phyloP scores from a whole-genome alignment of 2,888 invertebrate genomes.

The Ophioninae sp. region DNA sequence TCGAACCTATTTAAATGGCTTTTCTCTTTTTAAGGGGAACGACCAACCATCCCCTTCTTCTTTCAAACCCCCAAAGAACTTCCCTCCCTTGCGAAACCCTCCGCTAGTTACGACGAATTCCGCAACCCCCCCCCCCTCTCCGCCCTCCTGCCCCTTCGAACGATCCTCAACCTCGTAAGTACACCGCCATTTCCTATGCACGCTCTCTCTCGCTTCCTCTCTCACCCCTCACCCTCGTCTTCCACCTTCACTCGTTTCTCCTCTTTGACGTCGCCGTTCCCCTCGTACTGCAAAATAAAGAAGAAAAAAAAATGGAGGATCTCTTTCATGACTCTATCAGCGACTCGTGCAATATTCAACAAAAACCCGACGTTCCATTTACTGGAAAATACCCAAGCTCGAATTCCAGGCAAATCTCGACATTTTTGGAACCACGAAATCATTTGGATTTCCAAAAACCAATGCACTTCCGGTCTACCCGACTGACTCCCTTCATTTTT shows the following conservation, averaged over 20 bases:
- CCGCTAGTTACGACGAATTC: conserved; percentile 76
- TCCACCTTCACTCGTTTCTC: conserved; percentile 32
- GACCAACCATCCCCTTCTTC: conserved; percentile 70
- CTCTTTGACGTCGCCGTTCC: conserved; percentile 23
- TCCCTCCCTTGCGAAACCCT: conserved; percentile 21
- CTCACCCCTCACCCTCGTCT: conserved; percentile 18
- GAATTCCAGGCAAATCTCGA: neutral
- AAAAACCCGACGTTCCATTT: neutral
- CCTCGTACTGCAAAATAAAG: conserved; percentile 9
- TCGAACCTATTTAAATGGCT: conserved; percentile 79
- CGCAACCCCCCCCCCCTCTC: conserved; percentile 68
- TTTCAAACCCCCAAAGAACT: conserved; percentile 53
- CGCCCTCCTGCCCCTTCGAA: conserved; percentile 65
- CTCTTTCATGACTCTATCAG: neutral
- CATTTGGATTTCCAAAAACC: neutral
- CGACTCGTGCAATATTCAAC: neutral
- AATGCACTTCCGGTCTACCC: too few relatives aligned
- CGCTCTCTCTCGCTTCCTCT: neutral
- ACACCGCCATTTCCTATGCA: conserved; percentile 71
- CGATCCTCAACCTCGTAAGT: conserved; percentile 67
- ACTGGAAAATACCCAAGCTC: neutral
- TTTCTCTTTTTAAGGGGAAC: conserved; percentile 77
- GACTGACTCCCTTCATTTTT: too few relatives aligned
- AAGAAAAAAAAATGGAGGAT: neutral
- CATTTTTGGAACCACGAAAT: neutral